Base-by-base conservation (phyloP, 2,113 vertebrate genomes). In the Macaca mulatta region DNA sequence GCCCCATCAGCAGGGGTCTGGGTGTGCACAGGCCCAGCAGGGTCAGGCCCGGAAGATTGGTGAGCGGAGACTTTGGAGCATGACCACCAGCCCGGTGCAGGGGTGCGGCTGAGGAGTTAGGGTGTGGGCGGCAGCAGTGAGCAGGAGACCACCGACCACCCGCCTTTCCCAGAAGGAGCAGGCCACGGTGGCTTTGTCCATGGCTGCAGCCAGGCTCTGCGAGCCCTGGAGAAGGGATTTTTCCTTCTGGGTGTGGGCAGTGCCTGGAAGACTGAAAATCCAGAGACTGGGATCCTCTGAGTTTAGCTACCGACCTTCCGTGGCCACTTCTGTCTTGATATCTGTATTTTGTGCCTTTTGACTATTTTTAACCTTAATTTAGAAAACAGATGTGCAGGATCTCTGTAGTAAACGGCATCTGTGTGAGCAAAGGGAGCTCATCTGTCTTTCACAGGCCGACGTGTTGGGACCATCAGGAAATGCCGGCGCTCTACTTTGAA, bases 341-440 rank as follows among this genome's bases (percentile, higher is more conserved):
- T 32, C 25, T 18, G 25, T 74, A 17, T 57, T 43, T 32, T 17
- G 6, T 32, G 40, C 22, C 14, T 85, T 20, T 84, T 43, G 57
- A 23, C 55, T 78, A 48, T 78, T 77, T 69, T 86, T 95, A 38
- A 67, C 69, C 27, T n/a, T 69, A 69, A 78, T 55, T 90, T 83
- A 61, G 55, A 85, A 89, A 84, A 11, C 3, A 78, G 48, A 30
- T 6, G 55, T 30, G 17, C 14, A 55, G 27, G 30, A 81, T 43
- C 11, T 94, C 48, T 84, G 52, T n/a, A 48, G 43, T 45, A 38
- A 90, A 84, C 7, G 48, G 50, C 27, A 50, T 52, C n/a, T 52
- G 70, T 14, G 14, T 55, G 69, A 84, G 16, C 59, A 78, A 67
- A 69, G 61, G 38, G 45, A 57, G 80, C 16, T 45, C 43, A 20